Evolutionary conservation across 2,113 vertebrate species (phyloP).

Genomic region (Aegithalos caudatus): DNA sequence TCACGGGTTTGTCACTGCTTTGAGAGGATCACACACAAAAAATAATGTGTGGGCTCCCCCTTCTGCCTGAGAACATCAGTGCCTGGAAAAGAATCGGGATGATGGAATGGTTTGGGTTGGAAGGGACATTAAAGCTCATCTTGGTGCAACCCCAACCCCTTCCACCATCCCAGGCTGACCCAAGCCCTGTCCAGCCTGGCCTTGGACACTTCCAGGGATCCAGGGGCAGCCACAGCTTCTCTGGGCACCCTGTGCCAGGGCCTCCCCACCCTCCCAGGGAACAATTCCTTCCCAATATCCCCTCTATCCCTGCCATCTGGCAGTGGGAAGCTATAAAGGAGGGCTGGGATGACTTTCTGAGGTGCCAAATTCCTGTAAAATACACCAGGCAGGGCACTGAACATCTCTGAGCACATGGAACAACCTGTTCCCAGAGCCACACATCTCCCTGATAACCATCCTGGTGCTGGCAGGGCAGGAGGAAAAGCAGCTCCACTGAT

Average conservation of each 20-base stretch:
- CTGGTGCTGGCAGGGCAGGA: neutral
- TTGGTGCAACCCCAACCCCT: rapidly evolving
- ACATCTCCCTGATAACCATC: rapidly evolving
- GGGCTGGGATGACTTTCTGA: neutral
- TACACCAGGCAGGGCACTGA: rapidly evolving
- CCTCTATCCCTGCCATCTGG: rapidly evolving
- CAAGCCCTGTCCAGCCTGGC: rapidly evolving
- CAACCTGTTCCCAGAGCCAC: neutral
- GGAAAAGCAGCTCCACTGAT: neutral
- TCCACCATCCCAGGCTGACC: rapidly evolving
- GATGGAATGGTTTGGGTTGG: neutral
- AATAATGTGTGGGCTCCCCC: constrained; percentile 47
- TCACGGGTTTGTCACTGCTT: neutral
- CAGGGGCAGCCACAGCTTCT: neutral
- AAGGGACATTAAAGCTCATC: neutral
- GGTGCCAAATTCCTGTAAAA: neutral
- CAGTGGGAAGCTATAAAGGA: neutral
- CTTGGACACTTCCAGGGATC: neutral
- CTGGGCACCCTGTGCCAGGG: rapidly evolving
- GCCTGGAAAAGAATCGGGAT: neutral
- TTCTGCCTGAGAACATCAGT: constrained; percentile 21
- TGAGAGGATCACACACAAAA: neutral
- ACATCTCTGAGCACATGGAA: neutral
- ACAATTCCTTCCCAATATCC: rapidly evolving
- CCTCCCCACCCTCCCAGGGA: rapidly evolving